Base-by-base conservation (phyloP, 2,888 invertebrate species). In the Nemotelus pantherinus region DNA sequence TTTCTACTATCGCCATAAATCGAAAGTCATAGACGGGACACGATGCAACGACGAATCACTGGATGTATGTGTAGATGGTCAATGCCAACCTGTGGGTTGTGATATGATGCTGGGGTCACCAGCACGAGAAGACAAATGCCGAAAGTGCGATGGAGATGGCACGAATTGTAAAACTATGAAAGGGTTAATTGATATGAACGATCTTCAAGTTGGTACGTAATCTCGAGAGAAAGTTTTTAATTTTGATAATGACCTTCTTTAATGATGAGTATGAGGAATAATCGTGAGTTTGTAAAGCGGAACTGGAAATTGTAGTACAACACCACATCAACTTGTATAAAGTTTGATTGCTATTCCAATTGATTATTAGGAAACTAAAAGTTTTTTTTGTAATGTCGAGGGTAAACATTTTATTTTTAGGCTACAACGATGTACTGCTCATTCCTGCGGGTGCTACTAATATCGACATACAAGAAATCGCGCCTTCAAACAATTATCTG, bases 391-490 rank as follows among this genome's bases (percentile, higher is more conserved):
- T n/a, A n/a, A 58, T 57, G 2, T n/a, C 39, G 48, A 50, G 10
- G 6, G 7, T 45, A 25, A 55, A 4, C 2, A 55, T 58, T 55
- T n/a, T 5, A 44, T 71, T 55, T 41, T 4, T 85, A 94, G 98
- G 98, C 3, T 99, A 99, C 88, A 95, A 95, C 85, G 97, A 98
- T 84, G 91, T 98, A 79, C 88, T 98, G 74, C 89, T 96, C 47
- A 94, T 99, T 82, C 98, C 98, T 0, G 90, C 92, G 83, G 97
- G 98, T 10, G 95, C 98, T n/a, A 97, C 97, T 0, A 95, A 94
- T 83, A 94, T 99, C 82, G 86, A 89, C 25, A 92, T 99, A 77
- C 89, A 90, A 81, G 98, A 99, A 89, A 85, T 91, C 2, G 88
- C 88, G 60, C 91, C 95, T 2, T 95, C 97, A 0, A 95, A 93